Conservation (phyloP, 2,888 invertebrate species). For the Rhyacophila evoluta region DNA sequence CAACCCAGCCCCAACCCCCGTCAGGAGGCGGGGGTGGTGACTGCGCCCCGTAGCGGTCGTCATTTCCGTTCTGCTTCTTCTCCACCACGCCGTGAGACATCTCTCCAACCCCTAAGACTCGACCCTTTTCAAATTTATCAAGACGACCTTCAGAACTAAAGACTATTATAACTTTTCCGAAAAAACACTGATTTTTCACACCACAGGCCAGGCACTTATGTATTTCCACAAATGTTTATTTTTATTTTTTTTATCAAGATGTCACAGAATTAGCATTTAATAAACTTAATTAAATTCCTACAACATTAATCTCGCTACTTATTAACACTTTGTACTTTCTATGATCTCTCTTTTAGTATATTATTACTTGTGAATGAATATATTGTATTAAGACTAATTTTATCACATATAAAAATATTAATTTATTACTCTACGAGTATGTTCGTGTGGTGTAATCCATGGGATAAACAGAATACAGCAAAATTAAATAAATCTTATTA, state of each 20-base stretch:
- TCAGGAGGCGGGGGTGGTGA: slow-evolving; percentile 78
- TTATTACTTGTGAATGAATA: not conserved
- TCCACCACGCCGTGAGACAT: slow-evolving; percentile 66
- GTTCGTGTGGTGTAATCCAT: not conserved
- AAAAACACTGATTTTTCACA: slow-evolving; percentile 6
- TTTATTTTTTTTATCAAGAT: too few species aligned
- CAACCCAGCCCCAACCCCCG: slow-evolving; percentile 94
- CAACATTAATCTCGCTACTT: not conserved
- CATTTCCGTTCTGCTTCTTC: slow-evolving; percentile 61
- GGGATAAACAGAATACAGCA: not conserved
- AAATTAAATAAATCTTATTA: not conserved
- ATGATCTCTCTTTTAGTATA: not conserved
- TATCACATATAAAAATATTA: slow-evolving; percentile 13
- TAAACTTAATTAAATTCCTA: too few species aligned
- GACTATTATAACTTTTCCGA: not conserved
- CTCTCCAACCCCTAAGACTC: slow-evolving; percentile 38
- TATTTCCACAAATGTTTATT: not conserved
- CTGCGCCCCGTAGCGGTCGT: slow-evolving; percentile 59
- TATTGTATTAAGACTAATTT: not conserved
- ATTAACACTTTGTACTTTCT: slow-evolving; percentile 4
- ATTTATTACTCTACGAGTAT: not conserved
- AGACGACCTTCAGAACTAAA: not conserved
- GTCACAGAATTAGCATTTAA: too few species aligned
- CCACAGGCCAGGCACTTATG: not conserved
- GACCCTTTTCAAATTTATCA: not conserved